phyloP scores from a whole-genome alignment of 1,140 invertebrate genomes.

The Harpegnathos saltator region DNA sequence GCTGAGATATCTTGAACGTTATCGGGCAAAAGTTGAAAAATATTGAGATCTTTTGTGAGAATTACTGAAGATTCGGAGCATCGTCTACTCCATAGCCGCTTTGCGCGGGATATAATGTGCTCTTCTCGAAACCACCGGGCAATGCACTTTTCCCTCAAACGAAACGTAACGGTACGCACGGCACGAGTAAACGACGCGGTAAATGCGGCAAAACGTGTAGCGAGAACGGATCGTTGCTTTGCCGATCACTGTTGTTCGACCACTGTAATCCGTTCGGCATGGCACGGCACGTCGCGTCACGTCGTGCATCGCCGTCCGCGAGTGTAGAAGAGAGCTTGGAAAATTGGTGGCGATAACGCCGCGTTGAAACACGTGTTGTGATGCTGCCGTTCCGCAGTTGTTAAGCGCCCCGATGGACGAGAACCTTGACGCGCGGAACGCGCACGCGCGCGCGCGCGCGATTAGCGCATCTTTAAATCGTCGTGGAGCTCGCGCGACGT shows the following conservation, averaged over 20 bases:
- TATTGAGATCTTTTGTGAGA: too few relatives aligned
- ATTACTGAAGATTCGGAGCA: too few relatives aligned
- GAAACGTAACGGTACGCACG: slow-evolving; percentile 39
- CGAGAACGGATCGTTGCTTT: not conserved
- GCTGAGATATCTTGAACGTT: too few relatives aligned
- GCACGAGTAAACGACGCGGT: slow-evolving; percentile 17
- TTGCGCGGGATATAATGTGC: not conserved
- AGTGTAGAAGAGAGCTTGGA: not conserved
- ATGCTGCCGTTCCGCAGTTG: not conserved
- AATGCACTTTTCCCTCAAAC: slow-evolving; percentile 48
- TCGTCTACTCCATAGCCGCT: not conserved
- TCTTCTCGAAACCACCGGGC: slow-evolving; percentile 4
- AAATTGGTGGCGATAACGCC: not conserved
- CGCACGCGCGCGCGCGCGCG: not conserved
- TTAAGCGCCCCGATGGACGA: slow-evolving; percentile 4
- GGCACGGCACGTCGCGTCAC: too few relatives aligned
- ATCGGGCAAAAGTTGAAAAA: too few relatives aligned
- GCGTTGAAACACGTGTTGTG: not conserved
- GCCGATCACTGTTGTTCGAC: slow-evolving; percentile 20
- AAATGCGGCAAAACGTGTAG: slow-evolving; percentile 23
- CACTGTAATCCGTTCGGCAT: not conserved
- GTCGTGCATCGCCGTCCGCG: too few relatives aligned
- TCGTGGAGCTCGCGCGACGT: not conserved
- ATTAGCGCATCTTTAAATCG: slow-evolving; percentile 18
- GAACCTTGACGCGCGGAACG: not conserved